Base-by-base conservation (phyloP, 2,888 invertebrate species). In the Pandemis heparana region DNA sequence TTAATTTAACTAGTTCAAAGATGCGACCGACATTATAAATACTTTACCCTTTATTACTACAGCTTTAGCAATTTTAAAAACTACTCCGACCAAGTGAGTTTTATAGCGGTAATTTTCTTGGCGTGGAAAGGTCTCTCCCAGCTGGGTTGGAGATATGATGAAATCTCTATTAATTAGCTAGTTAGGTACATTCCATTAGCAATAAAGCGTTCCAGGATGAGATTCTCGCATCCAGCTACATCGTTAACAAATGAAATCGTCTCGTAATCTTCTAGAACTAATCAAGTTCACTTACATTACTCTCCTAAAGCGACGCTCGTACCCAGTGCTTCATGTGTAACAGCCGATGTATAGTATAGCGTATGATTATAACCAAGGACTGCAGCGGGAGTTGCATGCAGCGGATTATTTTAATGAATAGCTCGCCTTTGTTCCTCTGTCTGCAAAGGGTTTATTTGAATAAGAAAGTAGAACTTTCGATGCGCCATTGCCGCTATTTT, bases 321-420 rank as follows among this genome's bases (percentile, higher is more conserved):
- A 43, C 67, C 18, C 46, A 10, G 53, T 59, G 56, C 46, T 69
- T 43, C 71, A 56, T 67, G 53, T 51, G 43, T 14, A 56, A 18
- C 14, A 32, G 18, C 56, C 68, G 23, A 69, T 73, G 59, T 39
- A 48, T 10, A 38, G 48, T 48, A 14, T 69, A 16, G 48, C 59
- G n/a, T 69, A 69, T 69, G 60, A 60, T 69, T 51, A 64, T 69
- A 74, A 69, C 68, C 48, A 38, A 59, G 71, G 60, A 70, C 39
- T 59, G 70, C 71, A 76, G 77, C 75, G 70, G 76, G 76, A 75
- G 75, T 78, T 78, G 78, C 79, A 75, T 78, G 78, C 79, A 75
- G 70, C 67, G 86, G 86, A 89, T 90, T 91, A 90, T 90, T 90
- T 89, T 89, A 91, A 92, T 90, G 90, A 92, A 90, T 86, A 88